phyloP scores from a whole-genome alignment of 2,888 invertebrate species.

The Drosophila subquinaria region DNA sequence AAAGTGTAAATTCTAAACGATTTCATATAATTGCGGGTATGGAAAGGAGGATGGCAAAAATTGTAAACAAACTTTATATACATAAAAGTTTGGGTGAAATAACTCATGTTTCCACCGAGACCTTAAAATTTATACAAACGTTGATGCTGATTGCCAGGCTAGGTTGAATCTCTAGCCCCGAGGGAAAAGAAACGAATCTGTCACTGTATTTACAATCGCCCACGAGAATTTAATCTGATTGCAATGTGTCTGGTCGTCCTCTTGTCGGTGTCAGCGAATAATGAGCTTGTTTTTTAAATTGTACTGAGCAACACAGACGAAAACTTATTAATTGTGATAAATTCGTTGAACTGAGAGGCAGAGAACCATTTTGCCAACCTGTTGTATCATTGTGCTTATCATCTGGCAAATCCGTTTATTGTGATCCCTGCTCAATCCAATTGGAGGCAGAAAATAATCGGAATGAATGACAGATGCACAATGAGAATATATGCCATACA shows the following conservation, averaged over 20 bases:
- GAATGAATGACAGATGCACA: slow-evolving; percentile 23
- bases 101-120: too few species aligned
- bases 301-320: neutral
- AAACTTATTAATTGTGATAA: slow-evolving; percentile 18
- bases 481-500: slow-evolving; percentile 44
- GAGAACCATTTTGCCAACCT: slow-evolving; percentile 24
- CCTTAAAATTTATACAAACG: too few species aligned
- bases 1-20: too few species aligned
- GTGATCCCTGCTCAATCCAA: slow-evolving; percentile 7
- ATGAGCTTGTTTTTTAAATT: slow-evolving; percentile 2
- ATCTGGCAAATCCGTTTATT: slow-evolving; percentile 31
- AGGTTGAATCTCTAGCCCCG: slow-evolving; percentile 22
- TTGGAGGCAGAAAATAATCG: slow-evolving; percentile 18
- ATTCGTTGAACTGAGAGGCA: too few species aligned
- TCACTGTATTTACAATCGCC: slow-evolving; percentile 24
- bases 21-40: too few species aligned
- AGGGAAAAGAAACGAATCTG: slow-evolving; percentile 23
- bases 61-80: too few species aligned
- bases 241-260: slow-evolving; percentile 38
- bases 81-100: too few species aligned
- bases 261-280: neutral
- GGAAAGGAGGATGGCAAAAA: too few species aligned
- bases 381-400: slow-evolving; percentile 27
- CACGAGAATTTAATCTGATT: slow-evolving; percentile 26
- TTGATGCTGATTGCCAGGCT: slow-evolving; percentile 19